Base-by-base conservation (phyloP, 2,113 vertebrate genomes). In the Pteruthius melanotis region DNA sequence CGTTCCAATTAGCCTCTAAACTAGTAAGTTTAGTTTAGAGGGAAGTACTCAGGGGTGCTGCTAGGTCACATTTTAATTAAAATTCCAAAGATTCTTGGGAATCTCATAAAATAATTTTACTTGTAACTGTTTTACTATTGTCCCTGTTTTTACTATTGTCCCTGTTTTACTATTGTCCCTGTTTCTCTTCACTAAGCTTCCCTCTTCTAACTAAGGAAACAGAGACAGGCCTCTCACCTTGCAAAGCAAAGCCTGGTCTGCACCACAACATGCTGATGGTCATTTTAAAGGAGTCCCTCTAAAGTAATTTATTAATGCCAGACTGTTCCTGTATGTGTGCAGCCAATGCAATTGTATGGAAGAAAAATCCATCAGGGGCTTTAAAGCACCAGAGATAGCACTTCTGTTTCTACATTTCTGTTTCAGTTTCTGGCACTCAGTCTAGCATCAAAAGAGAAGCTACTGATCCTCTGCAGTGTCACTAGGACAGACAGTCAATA, bases 41-140 rank as follows among this genome's bases (percentile, higher is more conserved):
- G 31, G 44, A 83, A 70, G 31, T 71, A 52, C 22, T 93, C 47
- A 44, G 50, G 35, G 35, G 56, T 81, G n/a, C 28, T 83, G 52
- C 24, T 77, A 80, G 78, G 68, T 90, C 68, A 93, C 28, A n/a
- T 81, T 95, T 90, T 81, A 94, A 87, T 89, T 96, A 94, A 81
- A 92, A 66, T 65, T 88, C 66, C 78, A 71, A 68, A 75, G 28
- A 44, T 53, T 86, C n/a, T 70, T 78, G 22, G 35, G 44, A 70
- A 87, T 12, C 2, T 90, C 26, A 68, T 56, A 5, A 89, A 81
- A 90, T 12, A 83, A 63, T 83, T 83, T 70, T 71, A 13, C 11
- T 87, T 0, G 0, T 56, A 44, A 49, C 39, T 70, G 3, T 74
- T 49, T 95, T 44, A 21, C 19, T 77, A 2, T 40, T 75, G 52